A percentile compares a stretch with the other conserved stretches of the same genome.
phyloP scores from a whole-genome alignment of 2,113 vertebrate genomes.

The Apus apus region DNA sequence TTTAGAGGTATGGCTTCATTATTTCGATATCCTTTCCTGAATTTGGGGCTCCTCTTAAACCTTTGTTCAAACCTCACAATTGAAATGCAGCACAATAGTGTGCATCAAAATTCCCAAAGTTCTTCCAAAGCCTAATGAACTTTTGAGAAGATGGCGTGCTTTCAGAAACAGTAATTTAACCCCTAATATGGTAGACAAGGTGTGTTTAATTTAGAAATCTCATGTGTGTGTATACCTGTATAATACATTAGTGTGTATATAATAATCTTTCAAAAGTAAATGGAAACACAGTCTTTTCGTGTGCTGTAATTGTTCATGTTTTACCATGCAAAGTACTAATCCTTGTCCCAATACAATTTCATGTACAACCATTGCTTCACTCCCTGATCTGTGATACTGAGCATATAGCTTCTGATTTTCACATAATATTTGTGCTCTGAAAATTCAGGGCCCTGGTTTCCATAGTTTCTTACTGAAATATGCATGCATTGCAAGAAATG shows the following conservation, averaged over 20 bases:
- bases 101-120: neutral
- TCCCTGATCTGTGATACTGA: neutral
- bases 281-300: neutral
- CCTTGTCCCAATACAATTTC: neutral
- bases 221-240: neutral
- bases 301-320: neutral
- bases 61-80: neutral
- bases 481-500: neutral
- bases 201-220: neutral
- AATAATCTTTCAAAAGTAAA: neutral
- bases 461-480: neutral
- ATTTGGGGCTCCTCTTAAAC: neutral
- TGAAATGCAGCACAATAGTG: neutral
- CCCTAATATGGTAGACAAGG: accelerated
- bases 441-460: neutral
- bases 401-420: neutral
- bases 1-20: neutral
- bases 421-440: neutral
- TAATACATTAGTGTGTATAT: too few relatives aligned
- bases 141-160: neutral
- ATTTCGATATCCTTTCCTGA: neutral
- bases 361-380: neutral
- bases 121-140: neutral
- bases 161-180: neutral
- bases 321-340: neutral